Evolutionary conservation across 1,140 invertebrate species (phyloP).

Genomic region (Zaprionus camerounensis): DNA sequence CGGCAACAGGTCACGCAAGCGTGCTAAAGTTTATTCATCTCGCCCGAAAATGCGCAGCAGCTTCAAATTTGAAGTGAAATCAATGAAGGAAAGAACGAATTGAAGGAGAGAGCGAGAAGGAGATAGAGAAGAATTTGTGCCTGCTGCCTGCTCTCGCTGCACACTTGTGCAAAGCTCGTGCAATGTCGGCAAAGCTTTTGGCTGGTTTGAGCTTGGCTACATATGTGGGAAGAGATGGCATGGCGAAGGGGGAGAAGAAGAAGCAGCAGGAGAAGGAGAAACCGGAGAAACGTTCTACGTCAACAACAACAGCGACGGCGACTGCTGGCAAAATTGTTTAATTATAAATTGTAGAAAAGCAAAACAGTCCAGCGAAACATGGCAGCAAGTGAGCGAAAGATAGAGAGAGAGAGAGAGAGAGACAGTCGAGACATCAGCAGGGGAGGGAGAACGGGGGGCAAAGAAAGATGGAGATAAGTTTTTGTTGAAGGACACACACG

Average conservation of each 20-base stretch:
- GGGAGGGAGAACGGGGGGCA: slow-evolving; percentile 27
- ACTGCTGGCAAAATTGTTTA: slow-evolving; percentile 68
- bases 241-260: not conserved
- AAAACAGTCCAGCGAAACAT: slow-evolving; percentile 33
- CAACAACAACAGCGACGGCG: slow-evolving; percentile 28
- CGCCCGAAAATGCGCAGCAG: slow-evolving; percentile 71
- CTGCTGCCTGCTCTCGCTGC: slow-evolving; percentile 4
- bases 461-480: slow-evolving; percentile 70
- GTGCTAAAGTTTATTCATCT: slow-evolving; percentile 79
- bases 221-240: slow-evolving; percentile 24
- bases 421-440: not conserved
- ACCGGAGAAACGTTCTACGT: slow-evolving; percentile 30
- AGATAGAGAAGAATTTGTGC: slow-evolving; percentile 6
- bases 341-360: slow-evolving; percentile 81
- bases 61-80: slow-evolving; percentile 57
- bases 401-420: slow-evolving; percentile 1
- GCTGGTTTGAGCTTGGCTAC: slow-evolving; percentile 4
- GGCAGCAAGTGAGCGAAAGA: slow-evolving; percentile 8
- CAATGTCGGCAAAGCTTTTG: slow-evolving; percentile 49
- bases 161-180: slow-evolving; percentile 67
- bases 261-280: slow-evolving; percentile 2
- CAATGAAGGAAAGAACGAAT: slow-evolving; percentile 52
- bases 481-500: slow-evolving; percentile 83
- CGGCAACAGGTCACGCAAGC: slow-evolving; percentile 76
- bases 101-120: slow-evolving; percentile 27